Evolutionary conservation across 2,797 vertebrate species (phyloP).

Genomic region (Garrulus glandarius): DNA sequence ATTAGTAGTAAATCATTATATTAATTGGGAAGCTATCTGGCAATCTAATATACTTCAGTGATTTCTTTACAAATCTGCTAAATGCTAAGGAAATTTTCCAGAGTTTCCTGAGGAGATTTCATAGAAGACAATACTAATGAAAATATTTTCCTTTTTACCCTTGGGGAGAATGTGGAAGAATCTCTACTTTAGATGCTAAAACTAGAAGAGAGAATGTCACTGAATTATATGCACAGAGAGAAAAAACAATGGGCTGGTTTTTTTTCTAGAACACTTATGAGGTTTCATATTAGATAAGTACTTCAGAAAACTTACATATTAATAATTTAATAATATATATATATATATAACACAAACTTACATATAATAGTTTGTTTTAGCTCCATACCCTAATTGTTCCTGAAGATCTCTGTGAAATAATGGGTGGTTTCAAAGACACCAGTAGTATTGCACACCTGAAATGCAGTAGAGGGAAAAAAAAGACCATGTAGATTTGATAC

Average conservation of each 20-base stretch:
- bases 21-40: neutral
- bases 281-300: neutral
- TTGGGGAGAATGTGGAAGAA: neutral
- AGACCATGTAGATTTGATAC: neutral
- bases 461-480: neutral
- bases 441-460: neutral
- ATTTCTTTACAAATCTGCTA: neutral
- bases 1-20: neutral
- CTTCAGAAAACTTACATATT: neutral
- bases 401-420: neutral
- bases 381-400: neutral
- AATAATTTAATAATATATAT: too few species aligned
- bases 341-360: too few species aligned
- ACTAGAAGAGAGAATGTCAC: neutral
- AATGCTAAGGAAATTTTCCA: neutral
- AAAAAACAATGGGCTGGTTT: neutral
- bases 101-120: neutral
- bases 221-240: neutral
- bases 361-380: neutral
- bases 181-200: neutral
- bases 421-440: neutral
- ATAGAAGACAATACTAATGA: neutral
- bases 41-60: neutral
- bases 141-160: neutral
- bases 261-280: neutral